These are phyloP conservation scores for Columbina picui DNA, from an alignment of 2,113 vertebrate species.

Conservation along the genomic window DNA sequence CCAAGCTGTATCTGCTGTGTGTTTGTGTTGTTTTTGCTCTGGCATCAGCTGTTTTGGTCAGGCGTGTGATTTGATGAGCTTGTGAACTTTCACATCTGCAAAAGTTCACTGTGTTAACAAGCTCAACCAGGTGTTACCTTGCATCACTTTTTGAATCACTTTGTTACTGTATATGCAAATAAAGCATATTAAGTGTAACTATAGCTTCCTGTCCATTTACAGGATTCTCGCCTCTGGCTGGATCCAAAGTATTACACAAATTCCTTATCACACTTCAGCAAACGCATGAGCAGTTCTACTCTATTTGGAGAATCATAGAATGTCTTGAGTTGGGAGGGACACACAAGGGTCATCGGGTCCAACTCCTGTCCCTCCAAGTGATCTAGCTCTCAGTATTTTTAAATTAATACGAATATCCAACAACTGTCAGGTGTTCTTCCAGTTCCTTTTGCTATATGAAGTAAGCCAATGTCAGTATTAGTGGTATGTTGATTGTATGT, in stretches of 20 bases:
- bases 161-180: neutral
- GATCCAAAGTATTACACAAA: neutral
- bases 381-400: neutral
- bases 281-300: neutral
- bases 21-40: neutral
- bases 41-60: neutral
- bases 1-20: rapidly evolving
- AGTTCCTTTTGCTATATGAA: neutral
- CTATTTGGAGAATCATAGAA: neutral
- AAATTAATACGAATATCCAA: neutral
- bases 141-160: neutral
- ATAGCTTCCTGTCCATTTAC: neutral
- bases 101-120: neutral
- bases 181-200: neutral
- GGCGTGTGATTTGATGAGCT: neutral
- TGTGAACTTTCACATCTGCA: neutral
- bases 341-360: no score
- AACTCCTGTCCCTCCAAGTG: no score
- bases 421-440: neutral
- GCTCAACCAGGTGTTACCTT: neutral
- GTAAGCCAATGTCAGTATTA: neutral
- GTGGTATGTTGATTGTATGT: neutral
- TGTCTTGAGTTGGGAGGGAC: no score
- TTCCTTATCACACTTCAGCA: neutral
- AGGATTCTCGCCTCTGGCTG: neutral